These are phyloP conservation scores for Eupithecia pulchellata DNA, from an alignment of 2,888 invertebrate species.

Conservation along the genomic window DNA sequence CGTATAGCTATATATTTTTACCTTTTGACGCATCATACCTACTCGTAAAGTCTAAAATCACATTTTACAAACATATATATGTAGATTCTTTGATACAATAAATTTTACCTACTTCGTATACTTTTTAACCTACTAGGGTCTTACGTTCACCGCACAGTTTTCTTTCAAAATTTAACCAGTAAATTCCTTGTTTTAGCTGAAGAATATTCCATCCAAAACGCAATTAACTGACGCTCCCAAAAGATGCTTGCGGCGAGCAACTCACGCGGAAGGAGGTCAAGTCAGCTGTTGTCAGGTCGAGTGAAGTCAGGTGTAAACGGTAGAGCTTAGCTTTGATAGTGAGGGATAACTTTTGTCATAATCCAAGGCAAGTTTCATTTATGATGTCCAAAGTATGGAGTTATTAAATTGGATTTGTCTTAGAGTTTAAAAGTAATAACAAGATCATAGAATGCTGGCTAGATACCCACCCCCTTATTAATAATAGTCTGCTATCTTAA, in stretches of 20 bases:
- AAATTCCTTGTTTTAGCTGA: slow-evolving; percentile 10
- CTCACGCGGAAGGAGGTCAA: slow-evolving; percentile 27
- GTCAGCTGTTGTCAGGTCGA: slow-evolving; percentile 6
- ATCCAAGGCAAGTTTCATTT: not conserved
- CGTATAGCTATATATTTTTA: not conserved
- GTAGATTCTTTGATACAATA: not conserved
- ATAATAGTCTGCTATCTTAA: too few species aligned
- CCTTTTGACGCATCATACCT: not conserved
- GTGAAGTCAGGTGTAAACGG: slow-evolving; percentile 14
- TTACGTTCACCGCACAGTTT: not conserved
- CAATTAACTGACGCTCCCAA: slow-evolving; percentile 24
- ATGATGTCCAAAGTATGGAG: not conserved
- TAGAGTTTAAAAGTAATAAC: not conserved
- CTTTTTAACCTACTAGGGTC: not conserved
- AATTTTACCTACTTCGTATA: not conserved
- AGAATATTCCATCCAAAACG: slow-evolving; percentile 1
- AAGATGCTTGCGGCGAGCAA: slow-evolving; percentile 27
- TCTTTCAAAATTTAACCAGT: not conserved
- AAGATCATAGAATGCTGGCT: too few species aligned
- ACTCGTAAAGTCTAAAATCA: not conserved
- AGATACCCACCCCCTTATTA: too few species aligned
- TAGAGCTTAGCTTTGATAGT: slow-evolving; percentile 1
- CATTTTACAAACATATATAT: too few species aligned
- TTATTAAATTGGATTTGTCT: not conserved
- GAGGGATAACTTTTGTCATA: not conserved